Evolutionary conservation across 2,113 vertebrate genomes (phyloP), one percentile per base, ranked within the genome.

Genomic region (Henicopernis longicauda): DNA sequence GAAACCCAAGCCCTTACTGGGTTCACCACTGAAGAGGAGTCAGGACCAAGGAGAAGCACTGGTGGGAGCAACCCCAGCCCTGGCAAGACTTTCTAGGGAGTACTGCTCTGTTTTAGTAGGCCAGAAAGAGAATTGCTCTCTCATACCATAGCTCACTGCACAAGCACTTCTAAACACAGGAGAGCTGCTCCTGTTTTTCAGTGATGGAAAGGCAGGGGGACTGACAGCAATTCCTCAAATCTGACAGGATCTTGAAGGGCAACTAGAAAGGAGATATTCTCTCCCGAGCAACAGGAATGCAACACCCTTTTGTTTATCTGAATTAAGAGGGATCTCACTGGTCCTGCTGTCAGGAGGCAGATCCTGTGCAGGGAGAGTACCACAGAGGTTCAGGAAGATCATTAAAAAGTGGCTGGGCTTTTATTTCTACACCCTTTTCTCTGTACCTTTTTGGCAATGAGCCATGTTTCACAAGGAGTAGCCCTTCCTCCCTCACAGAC

Each of bases 251-350:
- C 50, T 40, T 34, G 44, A 67, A 76, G 62, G 22, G 18, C 17
- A 44, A 2, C 17, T 9, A 77, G 72, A 82, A 88, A 70, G 26
- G 25, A 67, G 47, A 23, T 49, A 45, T 7, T 55, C 5, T 34
- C 13, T 47, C 63, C 25, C 0, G 0, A 79, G 4, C 26, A 70
- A 61, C 0, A 3, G 38, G 72, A 83, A 72, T 14, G 15, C 23
- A 71, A 10, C 16, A 32, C 15, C n/a, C 16, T 21, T 63, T n/a
- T 45, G 18, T n/a, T 63, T 40, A 45, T 36, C 34, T 44, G 45
- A 82, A 90, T 62, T 29, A 78, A 52, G 45, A 44, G 8, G 17
- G 18, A 49, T 40, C 42, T 78, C 45, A 52, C 16, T 65, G 27
- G 16, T 25, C 45, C 45, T 57, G 32, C n/a, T 90, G 31, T 10